phyloP scores from a whole-genome alignment of 2,797 vertebrate species.

The Ctenopoma kingsleyae region DNA sequence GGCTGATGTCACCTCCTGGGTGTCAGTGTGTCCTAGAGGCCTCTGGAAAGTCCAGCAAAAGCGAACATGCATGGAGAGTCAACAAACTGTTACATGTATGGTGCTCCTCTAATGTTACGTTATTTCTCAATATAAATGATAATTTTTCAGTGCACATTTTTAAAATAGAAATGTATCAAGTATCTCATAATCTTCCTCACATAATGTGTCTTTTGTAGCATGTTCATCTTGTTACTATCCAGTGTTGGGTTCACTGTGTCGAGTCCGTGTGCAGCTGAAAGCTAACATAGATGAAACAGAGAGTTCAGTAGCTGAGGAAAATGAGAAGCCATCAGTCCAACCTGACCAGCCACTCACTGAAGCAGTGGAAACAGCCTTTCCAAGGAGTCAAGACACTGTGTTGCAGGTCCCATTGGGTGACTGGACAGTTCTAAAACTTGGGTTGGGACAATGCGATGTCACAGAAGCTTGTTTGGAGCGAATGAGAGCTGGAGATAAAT shows the following conservation, averaged over 20 bases:
- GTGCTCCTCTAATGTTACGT: background rate
- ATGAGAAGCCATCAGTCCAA: slow-evolving; percentile 16
- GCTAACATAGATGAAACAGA: slow-evolving; percentile 14
- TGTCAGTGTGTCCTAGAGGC: slow-evolving; percentile 80
- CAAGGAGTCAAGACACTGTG: slow-evolving; percentile 66
- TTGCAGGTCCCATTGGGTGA: slow-evolving; percentile 81
- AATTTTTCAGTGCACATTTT: background rate
- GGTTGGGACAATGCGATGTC: slow-evolving; percentile 88
- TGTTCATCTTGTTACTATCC: slow-evolving; percentile 76
- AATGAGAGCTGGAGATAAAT: slow-evolving; percentile 88
- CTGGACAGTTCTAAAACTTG: slow-evolving; percentile 84
- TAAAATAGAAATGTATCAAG: background rate
- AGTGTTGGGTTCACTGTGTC: slow-evolving; percentile 86
- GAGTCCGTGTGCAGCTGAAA: slow-evolving; percentile 75
- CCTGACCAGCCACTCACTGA: slow-evolving; percentile 16
- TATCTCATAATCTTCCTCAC: background rate
- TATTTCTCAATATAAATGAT: background rate
- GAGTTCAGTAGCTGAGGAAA: slow-evolving; percentile 3
- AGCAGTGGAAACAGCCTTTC: slow-evolving; percentile 32
- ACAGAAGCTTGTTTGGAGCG: slow-evolving; percentile 87
- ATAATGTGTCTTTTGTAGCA: slow-evolving; percentile 37
- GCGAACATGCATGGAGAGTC: slow-evolving; percentile 55
- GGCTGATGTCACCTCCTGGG: slow-evolving; percentile 70
- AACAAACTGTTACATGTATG: slow-evolving; percentile 47
- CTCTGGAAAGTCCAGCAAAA: slow-evolving; percentile 74